phyloP scores from a whole-genome alignment of 2,888 invertebrate species.

The Lasioglossum calceatum region DNA sequence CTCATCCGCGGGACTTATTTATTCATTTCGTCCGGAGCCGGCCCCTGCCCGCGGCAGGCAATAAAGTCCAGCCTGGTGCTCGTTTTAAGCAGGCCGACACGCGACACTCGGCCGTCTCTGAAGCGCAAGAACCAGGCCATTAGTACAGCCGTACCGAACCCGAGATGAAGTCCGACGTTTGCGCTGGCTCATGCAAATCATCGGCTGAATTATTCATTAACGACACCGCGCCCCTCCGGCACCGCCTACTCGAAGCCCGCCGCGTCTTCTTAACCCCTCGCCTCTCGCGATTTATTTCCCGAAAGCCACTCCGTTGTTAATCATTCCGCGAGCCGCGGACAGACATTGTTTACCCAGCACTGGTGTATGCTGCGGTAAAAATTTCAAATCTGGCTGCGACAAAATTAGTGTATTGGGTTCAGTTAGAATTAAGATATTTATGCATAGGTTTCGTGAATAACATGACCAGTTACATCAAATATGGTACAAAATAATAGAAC shows the following conservation, averaged over 20 bases:
- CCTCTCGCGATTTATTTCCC: background rate
- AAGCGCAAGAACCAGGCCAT: constrained; percentile 61
- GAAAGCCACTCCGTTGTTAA: background rate
- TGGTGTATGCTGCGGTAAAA: too few relatives aligned
- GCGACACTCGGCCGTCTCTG: constrained; percentile 37
- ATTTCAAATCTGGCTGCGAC: too few relatives aligned
- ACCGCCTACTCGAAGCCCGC: constrained; percentile 1
- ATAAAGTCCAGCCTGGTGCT: constrained; percentile 41
- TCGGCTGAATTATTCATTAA: constrained; percentile 74
- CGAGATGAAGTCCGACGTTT: constrained; percentile 71
- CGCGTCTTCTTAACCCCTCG: background rate
- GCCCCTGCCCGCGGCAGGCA: constrained; percentile 29
- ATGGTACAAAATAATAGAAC: too few relatives aligned
- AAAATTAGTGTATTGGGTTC: too few relatives aligned
- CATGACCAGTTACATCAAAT: too few relatives aligned
- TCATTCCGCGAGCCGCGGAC: background rate
- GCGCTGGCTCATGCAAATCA: constrained; percentile 71
- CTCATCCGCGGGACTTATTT: constrained; percentile 55
- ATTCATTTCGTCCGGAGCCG: constrained; percentile 55
- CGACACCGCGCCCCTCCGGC: constrained; percentile 27
- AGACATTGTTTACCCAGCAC: background rate
- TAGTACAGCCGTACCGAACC: constrained; percentile 56
- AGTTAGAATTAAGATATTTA: too few relatives aligned
- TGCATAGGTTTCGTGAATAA: too few relatives aligned
- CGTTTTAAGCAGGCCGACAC: constrained; percentile 48